phyloP scores from a whole-genome alignment of 1,140 invertebrate species.

The Phortica variegata region DNA sequence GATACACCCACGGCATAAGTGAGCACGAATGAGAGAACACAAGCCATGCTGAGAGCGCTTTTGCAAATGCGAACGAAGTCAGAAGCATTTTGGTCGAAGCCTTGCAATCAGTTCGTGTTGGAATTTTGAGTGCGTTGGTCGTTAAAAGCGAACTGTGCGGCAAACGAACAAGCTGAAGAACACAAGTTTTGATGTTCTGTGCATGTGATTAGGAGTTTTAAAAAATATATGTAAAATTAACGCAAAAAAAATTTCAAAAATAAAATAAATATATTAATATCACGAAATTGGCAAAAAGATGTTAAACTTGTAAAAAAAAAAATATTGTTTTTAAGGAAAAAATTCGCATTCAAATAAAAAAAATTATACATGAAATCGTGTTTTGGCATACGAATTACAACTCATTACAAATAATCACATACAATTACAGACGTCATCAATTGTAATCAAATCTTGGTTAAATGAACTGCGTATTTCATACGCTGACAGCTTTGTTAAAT shows the following conservation, averaged over 20 bases:
- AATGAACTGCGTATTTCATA: no score
- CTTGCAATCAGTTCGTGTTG: slow-evolving; percentile 38
- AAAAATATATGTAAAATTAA: neutral
- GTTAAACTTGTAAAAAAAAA: neutral
- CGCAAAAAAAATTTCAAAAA: neutral
- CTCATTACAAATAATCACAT: neutral
- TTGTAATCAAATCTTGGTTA: neutral
- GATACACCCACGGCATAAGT: neutral
- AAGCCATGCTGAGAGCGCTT: neutral
- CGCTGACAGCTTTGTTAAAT: no score
- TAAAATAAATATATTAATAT: neutral
- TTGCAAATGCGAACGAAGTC: neutral
- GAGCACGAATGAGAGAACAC: neutral
- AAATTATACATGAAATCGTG: neutral
- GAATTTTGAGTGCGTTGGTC: slow-evolving; percentile 47
- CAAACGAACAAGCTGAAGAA: slow-evolving; percentile 11
- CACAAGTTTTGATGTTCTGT: slow-evolving; percentile 4
- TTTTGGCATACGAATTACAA: neutral
- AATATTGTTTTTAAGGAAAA: neutral
- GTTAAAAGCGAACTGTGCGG: slow-evolving; percentile 6
- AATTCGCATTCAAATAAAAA: neutral
- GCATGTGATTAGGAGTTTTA: neutral
- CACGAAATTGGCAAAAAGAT: neutral
- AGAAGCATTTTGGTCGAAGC: slow-evolving; percentile 13
- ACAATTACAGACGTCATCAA: neutral